Base-by-base conservation (phyloP, 2,888 invertebrate species). In the Schizotus pectinicornis region DNA sequence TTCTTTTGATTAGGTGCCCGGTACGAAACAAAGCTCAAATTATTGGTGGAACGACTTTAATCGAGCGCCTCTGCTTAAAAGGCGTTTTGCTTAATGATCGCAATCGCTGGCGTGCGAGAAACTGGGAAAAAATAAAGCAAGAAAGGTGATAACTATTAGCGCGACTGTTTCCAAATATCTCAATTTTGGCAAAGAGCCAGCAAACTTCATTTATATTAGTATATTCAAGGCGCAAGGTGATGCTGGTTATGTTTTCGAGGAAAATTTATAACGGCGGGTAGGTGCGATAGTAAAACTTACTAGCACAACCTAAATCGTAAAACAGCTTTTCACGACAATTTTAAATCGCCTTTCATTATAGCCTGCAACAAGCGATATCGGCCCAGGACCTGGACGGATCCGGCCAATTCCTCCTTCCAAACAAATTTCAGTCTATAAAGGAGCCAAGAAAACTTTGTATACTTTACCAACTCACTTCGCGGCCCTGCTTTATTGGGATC, bases 141-240 rank as follows among this genome's bases (percentile, higher is more conserved):
- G 11, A 35, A 35, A 35, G 9, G 31, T 42, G 31, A 42, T 33
- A 38, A 53, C 53, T 46, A 53, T 53, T 53, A 53, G 35, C 39
- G 46, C 38, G 32, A 45, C 37, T 32, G 42, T 39, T 50, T 50
- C 38, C 46, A 46, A 33, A 53, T 53, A 32, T 34, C 39, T 49
- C 11, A 12, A 11, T 38, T 6, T 32, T 53, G 46, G 53, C 8
- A 8, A 8, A n/a, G 12, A 22, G 46, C 53, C 46, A 53, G 38
- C 31, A 43, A 46, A 53, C 34, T 53, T 46, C 45, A 53, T 45
- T 46, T 53, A 33, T 53, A 48, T 48, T 48, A 38, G 48, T 32
- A 48, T 39, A 39, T 39, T 39, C 39, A 22, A 39, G 39, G 22
- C 22, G 22, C 22, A 22, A 22, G 22, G 22, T 22, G 22, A 2